phyloP scores from a whole-genome alignment of 2,113 vertebrate genomes.

The Rhea pennata region DNA sequence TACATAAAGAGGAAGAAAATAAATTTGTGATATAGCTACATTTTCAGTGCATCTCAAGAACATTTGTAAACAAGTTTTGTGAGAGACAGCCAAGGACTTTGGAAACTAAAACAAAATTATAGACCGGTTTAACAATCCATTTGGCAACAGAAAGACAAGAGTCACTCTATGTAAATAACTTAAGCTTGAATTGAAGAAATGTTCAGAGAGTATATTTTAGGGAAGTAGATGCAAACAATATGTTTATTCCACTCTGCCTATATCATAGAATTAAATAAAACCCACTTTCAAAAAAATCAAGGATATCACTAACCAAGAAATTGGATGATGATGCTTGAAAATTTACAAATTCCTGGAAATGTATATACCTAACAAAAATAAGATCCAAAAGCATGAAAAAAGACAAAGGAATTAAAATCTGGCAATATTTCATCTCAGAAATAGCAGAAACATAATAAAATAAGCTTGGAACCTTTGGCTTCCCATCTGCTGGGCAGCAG shows the following conservation, averaged over 20 bases:
- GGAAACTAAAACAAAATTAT: conserved; percentile 17
- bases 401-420: background rate
- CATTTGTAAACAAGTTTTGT: background rate
- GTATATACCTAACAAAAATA: background rate
- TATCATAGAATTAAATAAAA: background rate
- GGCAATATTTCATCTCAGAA: background rate
- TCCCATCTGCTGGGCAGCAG: background rate
- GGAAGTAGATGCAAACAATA: background rate
- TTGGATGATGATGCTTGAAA: background rate
- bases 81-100: background rate
- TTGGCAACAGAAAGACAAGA: background rate
- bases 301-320: background rate
- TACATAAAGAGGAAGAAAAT: background rate
- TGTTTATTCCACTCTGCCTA: background rate
- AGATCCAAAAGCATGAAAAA: background rate
- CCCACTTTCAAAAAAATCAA: background rate
- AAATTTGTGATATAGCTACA: background rate
- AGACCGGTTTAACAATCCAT: background rate
- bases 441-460: background rate
- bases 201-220: background rate
- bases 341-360: background rate
- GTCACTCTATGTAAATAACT: background rate
- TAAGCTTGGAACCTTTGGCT: background rate
- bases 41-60: background rate
- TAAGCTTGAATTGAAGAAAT: background rate